These are phyloP conservation scores for Orchestes rusci DNA, from an alignment of 2,888 invertebrate species.

Conservation along the genomic window DNA sequence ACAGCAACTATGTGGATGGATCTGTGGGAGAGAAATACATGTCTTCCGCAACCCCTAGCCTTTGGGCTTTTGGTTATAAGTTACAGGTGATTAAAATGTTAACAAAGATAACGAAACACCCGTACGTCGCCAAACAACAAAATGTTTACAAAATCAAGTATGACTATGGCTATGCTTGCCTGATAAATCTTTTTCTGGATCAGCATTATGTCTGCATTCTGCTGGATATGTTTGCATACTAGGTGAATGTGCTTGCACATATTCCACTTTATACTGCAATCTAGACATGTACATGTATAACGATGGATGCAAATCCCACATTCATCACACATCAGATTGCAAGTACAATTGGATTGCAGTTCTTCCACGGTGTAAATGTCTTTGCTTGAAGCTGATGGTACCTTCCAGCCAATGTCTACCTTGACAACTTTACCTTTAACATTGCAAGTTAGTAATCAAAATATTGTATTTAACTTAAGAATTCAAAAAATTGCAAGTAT, in stretches of 20 bases:
- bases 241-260: constrained; percentile 6
- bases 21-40: too few species aligned
- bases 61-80: too few species aligned
- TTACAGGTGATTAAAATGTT: too few species aligned
- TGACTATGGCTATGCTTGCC: not conserved
- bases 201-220: not conserved
- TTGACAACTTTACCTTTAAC: not conserved
- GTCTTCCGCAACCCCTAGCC: too few species aligned
- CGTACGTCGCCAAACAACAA: too few species aligned
- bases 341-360: not conserved
- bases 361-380: constrained; percentile 8
- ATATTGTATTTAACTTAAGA: too few species aligned
- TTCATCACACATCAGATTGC: not conserved
- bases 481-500: too few species aligned
- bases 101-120: too few species aligned
- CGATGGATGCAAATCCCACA: constrained; percentile 1
- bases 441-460: too few species aligned
- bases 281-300: constrained; percentile 1
- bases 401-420: constrained; percentile 1
- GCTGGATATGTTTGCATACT: not conserved
- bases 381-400: not conserved
- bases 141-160: not conserved
- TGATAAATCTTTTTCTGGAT: constrained; percentile 2
- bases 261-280: constrained; percentile 3
- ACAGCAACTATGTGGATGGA: too few species aligned